Percentiles rank a stretch among this genome's conserved stretches.
Conservation (phyloP, 1,140 invertebrate species). For the Trichonephila clavipes region DNA sequence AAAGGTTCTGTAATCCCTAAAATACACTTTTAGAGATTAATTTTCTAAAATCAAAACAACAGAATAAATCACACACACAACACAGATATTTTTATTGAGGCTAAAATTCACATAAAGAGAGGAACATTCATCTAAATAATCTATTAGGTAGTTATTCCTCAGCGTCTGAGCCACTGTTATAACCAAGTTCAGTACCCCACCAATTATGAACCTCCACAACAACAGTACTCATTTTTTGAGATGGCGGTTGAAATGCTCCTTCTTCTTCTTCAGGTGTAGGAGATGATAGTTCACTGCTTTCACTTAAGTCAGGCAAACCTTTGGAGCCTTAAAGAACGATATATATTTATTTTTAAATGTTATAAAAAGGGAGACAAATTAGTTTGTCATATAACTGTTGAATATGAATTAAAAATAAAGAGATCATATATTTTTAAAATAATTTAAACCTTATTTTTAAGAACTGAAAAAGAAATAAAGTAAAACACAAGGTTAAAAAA, state of each 20-base stretch:
- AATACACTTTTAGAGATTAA: too few relatives aligned
- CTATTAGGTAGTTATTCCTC: conserved; percentile 67
- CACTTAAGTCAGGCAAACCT: conserved; percentile 80
- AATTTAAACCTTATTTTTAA: too few relatives aligned
- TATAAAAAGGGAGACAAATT: background rate
- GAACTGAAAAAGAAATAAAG: too few relatives aligned
- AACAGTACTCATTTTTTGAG: conserved; percentile 79
- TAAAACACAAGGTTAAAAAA: too few relatives aligned
- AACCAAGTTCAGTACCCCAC: conserved; percentile 81
- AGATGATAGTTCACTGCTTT: conserved; percentile 78
- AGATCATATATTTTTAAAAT: too few relatives aligned
- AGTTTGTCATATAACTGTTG: background rate
- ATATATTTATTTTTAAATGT: background rate
- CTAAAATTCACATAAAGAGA: conserved; percentile 36
- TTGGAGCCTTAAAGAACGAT: conserved; percentile 78
- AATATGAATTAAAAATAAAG: background rate
- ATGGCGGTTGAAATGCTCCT: conserved; percentile 78
- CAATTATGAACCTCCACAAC: conserved; percentile 80
- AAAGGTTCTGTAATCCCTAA: too few relatives aligned
- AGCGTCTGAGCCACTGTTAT: conserved; percentile 78
- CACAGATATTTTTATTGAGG: conserved; percentile 52
- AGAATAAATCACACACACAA: background rate
- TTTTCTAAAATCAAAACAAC: too few relatives aligned
- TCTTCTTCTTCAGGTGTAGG: conserved; percentile 78
- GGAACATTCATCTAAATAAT: conserved; percentile 28